Percentiles rank a stretch among this genome's conserved stretches.
Evolutionary conservation across 2,888 invertebrate genomes (phyloP).

Genomic region (Prenolepis imparis): DNA sequence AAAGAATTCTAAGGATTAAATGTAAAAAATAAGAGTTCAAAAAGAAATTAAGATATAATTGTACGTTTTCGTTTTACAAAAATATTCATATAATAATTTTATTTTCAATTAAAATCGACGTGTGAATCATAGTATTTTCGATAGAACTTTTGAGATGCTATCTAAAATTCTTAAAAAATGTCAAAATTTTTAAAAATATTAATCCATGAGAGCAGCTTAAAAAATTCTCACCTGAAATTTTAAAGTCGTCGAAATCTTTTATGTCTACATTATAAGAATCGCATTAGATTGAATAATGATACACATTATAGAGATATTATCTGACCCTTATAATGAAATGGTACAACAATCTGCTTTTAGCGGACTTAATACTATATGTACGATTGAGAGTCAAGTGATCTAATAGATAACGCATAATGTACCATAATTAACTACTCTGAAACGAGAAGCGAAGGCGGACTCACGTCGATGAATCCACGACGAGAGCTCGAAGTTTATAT

Average conservation of each 20-base stretch:
- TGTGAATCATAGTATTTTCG: background rate
- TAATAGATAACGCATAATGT: conserved; percentile 49
- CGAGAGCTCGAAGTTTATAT: conserved; percentile 45
- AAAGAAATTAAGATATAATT: background rate
- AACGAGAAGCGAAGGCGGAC: conserved; percentile 38
- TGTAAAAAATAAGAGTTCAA: background rate
- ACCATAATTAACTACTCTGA: conserved; percentile 49
- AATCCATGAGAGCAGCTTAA: background rate
- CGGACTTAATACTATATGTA: conserved; percentile 28
- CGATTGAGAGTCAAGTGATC: conserved; percentile 11
- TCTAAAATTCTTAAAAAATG: background rate
- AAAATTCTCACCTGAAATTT: background rate
- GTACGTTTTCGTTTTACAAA: background rate
- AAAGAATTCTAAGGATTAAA: background rate
- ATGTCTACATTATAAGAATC: background rate
- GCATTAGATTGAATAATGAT: conserved; percentile 24
- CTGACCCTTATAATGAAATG: conserved; percentile 35
- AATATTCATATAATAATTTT: background rate
- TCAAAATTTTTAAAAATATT: background rate
- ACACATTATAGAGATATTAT: conserved; percentile 11
- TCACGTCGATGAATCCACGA: conserved; percentile 39
- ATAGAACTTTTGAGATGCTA: background rate
- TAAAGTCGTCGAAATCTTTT: background rate
- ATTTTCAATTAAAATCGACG: background rate
- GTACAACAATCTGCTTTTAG: conserved; percentile 35